phyloP scores from a whole-genome alignment of 2,888 invertebrate genomes.

The Troglohyphantes excavatus region DNA sequence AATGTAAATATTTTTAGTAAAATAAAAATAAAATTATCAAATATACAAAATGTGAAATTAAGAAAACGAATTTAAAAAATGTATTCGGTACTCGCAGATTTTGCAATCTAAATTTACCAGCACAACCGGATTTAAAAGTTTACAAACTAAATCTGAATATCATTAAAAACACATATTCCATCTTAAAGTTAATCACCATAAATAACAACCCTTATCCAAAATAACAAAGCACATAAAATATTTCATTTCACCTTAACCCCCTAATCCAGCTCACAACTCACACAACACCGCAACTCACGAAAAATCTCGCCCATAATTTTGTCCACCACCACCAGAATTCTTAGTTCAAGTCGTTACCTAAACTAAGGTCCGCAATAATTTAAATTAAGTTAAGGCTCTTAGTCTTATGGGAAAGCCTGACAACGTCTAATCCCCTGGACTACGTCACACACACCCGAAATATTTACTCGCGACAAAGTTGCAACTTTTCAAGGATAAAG shows the following conservation, averaged over 20 bases:
- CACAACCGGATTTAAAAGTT: too few species aligned
- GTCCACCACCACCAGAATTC: neutral
- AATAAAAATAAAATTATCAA: too few species aligned
- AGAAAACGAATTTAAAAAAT: too few species aligned
- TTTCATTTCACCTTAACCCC: neutral
- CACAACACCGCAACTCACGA: neutral
- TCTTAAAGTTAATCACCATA: neutral
- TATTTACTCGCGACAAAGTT: conserved; percentile 16
- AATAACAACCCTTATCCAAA: neutral
- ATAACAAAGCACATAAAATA: neutral
- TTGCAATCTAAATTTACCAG: too few species aligned
- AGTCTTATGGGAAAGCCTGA: neutral
- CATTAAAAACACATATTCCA: too few species aligned
- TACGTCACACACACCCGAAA: neutral
- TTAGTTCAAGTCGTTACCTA: neutral
- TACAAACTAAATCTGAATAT: too few species aligned
- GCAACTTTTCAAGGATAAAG: conserved; percentile 24
- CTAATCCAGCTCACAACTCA: neutral
- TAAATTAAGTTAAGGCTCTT: conserved; percentile 4
- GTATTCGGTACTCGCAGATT: too few species aligned
- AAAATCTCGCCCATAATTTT: neutral
- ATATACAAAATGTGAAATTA: too few species aligned
- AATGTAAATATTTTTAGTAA: too few species aligned
- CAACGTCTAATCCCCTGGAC: neutral
- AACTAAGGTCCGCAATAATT: neutral